phyloP scores from a whole-genome alignment of 2,113 vertebrate genomes.

The rat (Rattus norvegicus) region DNA sequence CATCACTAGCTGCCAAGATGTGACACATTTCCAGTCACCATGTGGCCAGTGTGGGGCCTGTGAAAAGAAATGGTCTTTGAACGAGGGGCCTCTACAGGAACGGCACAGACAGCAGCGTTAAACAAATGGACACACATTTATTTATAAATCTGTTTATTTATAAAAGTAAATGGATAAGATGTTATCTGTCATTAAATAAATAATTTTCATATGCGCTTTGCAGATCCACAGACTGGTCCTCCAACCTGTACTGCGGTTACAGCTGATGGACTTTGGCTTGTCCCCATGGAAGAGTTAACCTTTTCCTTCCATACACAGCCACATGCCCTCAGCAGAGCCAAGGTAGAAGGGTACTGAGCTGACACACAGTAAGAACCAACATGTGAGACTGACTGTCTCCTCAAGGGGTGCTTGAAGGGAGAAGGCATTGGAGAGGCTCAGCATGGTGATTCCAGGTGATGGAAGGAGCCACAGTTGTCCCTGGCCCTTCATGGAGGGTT shows the following conservation, averaged over 20 bases:
- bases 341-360: not conserved
- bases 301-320: rapidly evolving
- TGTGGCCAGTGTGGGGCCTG: not conserved
- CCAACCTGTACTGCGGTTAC: not conserved
- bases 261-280: not conserved
- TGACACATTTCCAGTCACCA: no score
- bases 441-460: not conserved
- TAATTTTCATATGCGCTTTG: conserved; percentile 35
- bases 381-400: not conserved
- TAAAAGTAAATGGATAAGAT: conserved; percentile 73
- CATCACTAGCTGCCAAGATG: no score
- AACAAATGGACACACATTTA: not conserved
- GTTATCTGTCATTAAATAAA: conserved; percentile 70
- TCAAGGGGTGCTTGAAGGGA: not conserved
- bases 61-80: rapidly evolving
- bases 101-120: not conserved
- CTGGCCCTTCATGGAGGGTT: not conserved
- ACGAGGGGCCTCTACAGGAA: not conserved
- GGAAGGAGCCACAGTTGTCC: not conserved
- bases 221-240: not conserved
- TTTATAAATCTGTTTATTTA: conserved; percentile 65
- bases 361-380: not conserved
- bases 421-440: not conserved
- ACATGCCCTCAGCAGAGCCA: rapidly evolving
- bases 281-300: no score